Percentiles rank a stretch among this genome's conserved stretches.
Conservation (phyloP, 2,888 invertebrate species). For the Eupithecia pulchellata region DNA sequence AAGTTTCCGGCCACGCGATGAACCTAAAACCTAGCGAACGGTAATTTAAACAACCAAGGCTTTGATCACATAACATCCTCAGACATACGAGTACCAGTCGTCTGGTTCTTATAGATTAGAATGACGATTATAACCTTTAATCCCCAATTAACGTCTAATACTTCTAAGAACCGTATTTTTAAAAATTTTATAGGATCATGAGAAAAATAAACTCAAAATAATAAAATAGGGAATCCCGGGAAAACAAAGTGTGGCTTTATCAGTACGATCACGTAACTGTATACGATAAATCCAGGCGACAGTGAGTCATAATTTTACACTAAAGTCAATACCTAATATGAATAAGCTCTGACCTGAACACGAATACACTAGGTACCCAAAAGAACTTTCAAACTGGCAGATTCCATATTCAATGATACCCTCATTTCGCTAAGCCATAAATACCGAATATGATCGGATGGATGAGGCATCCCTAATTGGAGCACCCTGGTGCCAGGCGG, state of each 20-base stretch:
- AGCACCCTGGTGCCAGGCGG: constrained; percentile 51
- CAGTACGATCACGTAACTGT: too few relatives aligned
- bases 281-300: too few relatives aligned
- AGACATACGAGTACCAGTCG: neutral
- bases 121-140: neutral
- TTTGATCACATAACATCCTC: too few relatives aligned
- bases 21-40: constrained; percentile 32
- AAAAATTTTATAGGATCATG: neutral
- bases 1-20: constrained; percentile 49
- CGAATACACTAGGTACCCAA: neutral
- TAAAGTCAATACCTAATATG: too few relatives aligned
- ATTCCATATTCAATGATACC: constrained; percentile 25
- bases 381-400: neutral
- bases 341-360: neutral
- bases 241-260: neutral
- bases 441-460: constrained; percentile 43
- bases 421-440: constrained; percentile 25
- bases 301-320: too few relatives aligned
- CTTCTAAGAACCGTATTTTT: neutral
- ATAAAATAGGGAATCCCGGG: neutral
- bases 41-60: constrained; percentile 39
- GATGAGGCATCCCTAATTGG: constrained; percentile 42
- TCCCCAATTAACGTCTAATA: neutral
- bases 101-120: neutral
- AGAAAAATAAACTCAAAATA: too few relatives aligned